Conservation (phyloP, 2,888 invertebrate genomes). For the Macaria notata region DNA sequence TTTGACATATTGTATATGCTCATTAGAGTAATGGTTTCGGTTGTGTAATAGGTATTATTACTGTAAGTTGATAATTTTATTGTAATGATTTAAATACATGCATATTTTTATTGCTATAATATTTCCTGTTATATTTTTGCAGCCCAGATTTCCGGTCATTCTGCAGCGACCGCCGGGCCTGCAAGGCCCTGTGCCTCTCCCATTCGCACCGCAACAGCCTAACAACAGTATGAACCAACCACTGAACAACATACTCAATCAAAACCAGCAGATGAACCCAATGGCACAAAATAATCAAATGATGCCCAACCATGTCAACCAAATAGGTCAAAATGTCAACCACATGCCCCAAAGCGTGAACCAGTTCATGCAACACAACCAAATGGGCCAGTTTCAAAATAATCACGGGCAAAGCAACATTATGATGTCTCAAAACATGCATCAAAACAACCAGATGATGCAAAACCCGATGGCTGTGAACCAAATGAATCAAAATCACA, state of each 20-base stretch:
- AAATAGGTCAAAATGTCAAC: slow-evolving; percentile 42
- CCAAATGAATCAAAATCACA: slow-evolving; percentile 38
- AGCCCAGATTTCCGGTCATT: slow-evolving; percentile 76
- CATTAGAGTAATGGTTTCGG: too few relatives aligned
- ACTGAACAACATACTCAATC: slow-evolving; percentile 55
- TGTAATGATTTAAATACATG: too few relatives aligned
- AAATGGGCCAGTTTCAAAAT: slow-evolving; percentile 41
- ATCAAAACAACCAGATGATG: slow-evolving; percentile 37
- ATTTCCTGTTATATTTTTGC: slow-evolving; percentile 27
- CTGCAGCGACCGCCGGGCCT: slow-evolving; percentile 72
- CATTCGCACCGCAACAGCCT: slow-evolving; percentile 65
- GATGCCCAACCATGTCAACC: slow-evolving; percentile 43
- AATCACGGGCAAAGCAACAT: slow-evolving; percentile 40
- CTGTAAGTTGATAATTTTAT: too few relatives aligned
- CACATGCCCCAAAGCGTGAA: slow-evolving; percentile 46
- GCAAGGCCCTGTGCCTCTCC: slow-evolving; percentile 67
- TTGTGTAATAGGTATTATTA: too few relatives aligned
- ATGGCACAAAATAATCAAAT: slow-evolving; percentile 45
- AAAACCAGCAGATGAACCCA: slow-evolving; percentile 53
- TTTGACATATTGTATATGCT: too few relatives aligned
- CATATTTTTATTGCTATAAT: too few relatives aligned
- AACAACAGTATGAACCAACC: slow-evolving; percentile 55
- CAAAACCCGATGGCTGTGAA: slow-evolving; percentile 33
- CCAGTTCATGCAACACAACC: slow-evolving; percentile 44
- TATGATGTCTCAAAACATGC: slow-evolving; percentile 53